phyloP scores from a whole-genome alignment of 1,140 invertebrate species.

The Caenorhabditis elegans region DNA sequence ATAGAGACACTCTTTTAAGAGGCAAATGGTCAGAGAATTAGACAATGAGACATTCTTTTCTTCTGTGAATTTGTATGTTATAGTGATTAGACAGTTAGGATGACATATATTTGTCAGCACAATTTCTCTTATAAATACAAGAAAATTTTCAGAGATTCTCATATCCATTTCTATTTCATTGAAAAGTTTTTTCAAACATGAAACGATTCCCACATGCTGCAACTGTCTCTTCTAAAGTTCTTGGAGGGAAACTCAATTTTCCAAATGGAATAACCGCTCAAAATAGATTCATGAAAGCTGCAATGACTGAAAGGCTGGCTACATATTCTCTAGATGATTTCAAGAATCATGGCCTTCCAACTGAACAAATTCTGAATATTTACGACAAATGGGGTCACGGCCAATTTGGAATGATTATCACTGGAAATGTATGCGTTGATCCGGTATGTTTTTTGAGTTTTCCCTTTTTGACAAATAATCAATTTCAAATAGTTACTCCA shows the following conservation, averaged over 20 bases:
- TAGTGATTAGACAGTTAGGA: too few species aligned
- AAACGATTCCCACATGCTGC: neutral
- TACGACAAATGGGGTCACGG: slow-evolving; percentile 53
- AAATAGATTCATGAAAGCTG: slow-evolving; percentile 46
- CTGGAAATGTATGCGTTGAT: slow-evolving; percentile 49
- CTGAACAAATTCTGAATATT: slow-evolving; percentile 47
- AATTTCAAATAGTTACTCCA: neutral
- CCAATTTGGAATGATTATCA: slow-evolving; percentile 51
- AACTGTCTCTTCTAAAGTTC: neutral
- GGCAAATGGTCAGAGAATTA: too few species aligned
- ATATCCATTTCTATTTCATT: too few species aligned
- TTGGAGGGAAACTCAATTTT: slow-evolving; percentile 3
- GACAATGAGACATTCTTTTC: too few species aligned
- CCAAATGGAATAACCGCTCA: slow-evolving; percentile 20
- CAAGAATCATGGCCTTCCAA: slow-evolving; percentile 43
- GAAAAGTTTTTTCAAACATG: too few species aligned
- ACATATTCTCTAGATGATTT: slow-evolving; percentile 25
- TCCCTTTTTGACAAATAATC: neutral
- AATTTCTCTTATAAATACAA: too few species aligned
- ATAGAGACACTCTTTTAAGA: too few species aligned
- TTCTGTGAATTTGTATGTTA: too few species aligned
- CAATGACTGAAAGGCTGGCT: slow-evolving; percentile 46
- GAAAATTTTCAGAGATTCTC: too few species aligned
- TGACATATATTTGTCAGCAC: too few species aligned
- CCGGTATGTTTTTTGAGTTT: slow-evolving; percentile 40